Evolutionary conservation across 1,140 invertebrate genomes (phyloP), one percentile per base, ranked within the genome.

Genomic region (Papilio aristodemus): DNA sequence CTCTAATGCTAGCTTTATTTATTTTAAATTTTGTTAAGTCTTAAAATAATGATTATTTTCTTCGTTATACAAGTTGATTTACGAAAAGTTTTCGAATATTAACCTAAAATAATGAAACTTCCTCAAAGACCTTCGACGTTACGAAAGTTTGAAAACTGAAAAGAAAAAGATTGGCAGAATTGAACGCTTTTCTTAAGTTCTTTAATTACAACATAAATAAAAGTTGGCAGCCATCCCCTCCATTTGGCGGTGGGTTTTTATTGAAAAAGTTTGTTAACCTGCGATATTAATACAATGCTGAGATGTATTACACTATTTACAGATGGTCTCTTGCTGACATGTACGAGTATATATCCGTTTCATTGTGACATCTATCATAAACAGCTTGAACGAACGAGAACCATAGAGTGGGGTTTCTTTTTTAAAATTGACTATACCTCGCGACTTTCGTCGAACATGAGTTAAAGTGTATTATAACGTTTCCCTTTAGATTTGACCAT

Each of bases 201-300:
- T 62, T 62, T 62, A 62, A 62, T 62, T 62, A 62, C 59, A 62
- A 62, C 59, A 62, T 62, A 62, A 62, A 62, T 62, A 62, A 62
- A 62, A 62, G 59, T 62, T 62, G 27, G n/a, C 32, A n/a, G 59
- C 32, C 59, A 37, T 37, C 8, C 32, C 9, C 27, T 32, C 11
- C 27, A 36, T 58, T 58, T 38, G 59, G 36, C 36, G 58, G 58
- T 60, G 59, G n/a, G 59, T 62, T 62, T 38, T 62, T 62, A 62
- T 62, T 62, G 59, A 62, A 62, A 62, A 62, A 62, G 59, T 62
- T 62, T 38, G 0, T 38, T 19, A 60, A 62, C 59, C 59, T 37
- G 59, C n/a, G 9, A 62, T 62, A 62, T 62, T 39, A 62, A 60
- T 32, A 62, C 36, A 11, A 62, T 9, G 1, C n/a, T 37, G 27